Base-by-base conservation (phyloP, 2,888 invertebrate genomes). In the Chrysolina oricalcia region DNA sequence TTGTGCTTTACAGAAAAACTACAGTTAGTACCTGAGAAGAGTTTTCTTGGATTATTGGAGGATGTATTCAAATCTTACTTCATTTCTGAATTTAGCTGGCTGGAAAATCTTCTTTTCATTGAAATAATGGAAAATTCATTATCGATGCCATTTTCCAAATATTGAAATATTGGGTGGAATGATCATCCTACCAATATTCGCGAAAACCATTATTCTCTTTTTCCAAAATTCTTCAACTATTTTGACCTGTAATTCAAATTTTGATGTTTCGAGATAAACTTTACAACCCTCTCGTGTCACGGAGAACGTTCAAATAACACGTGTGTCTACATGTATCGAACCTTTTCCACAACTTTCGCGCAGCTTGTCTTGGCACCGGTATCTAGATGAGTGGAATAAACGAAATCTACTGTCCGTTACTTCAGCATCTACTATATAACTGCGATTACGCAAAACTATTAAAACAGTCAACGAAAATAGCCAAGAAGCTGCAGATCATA, bases 371-470 rank as follows among this genome's bases (percentile, higher is more conserved):
- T 84, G 85, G 85, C 85, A 85, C 85, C 83, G 83, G 81, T 69
- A 56, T 72, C 70, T 70, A 70, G 64, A 21, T 73, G 64, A 56
- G 43, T 63, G 19, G 68, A 65, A 72, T 72, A 70, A 68, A 59
- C 59, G 59, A 59, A 27, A 23, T 59, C 27, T 27, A 70, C 65
- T 48, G 69, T 75, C 72, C 76, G 79, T 83, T 88, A 87, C 80
- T 88, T 88, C 88, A 88, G 88, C 88, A 87, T 87, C 87, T 85
- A 86, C 87, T 85, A 86, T 80, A 76, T 78, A 73, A 71, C 41
- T 64, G 62, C 23, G 17, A 63, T 35, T 11, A 62, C 48, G 65
- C 65, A 43, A 64, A 65, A 27, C 27, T 59, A 68, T 53, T 9
- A 35, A 40, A 53, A 75, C 70, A 75, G 48, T 72, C 65, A 75